Conservation (phyloP, 2,797 vertebrate species). For the Fistularia tabacaria region DNA sequence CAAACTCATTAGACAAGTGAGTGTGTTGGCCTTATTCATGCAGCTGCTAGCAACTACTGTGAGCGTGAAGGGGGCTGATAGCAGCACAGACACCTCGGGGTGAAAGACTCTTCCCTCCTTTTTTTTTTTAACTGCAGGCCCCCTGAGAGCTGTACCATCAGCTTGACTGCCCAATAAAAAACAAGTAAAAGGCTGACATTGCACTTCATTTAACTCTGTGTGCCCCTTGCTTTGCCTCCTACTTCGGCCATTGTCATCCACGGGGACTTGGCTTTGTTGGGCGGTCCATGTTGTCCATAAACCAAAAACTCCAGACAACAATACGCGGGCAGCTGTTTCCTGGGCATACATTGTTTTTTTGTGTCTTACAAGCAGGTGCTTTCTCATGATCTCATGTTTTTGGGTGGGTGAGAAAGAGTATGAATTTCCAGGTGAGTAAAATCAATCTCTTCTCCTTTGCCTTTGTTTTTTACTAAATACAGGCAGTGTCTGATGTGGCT, state of each 20-base stretch:
- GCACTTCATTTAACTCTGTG: conserved; percentile 61
- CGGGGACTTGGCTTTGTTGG: conserved; percentile 58
- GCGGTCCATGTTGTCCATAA: conserved; percentile 63
- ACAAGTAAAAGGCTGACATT: conserved; percentile 55
- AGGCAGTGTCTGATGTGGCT: background rate
- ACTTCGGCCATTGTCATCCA: conserved; percentile 55
- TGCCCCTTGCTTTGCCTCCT: conserved; percentile 55
- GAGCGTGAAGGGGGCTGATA: conserved; percentile 24
- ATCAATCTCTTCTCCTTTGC: background rate
- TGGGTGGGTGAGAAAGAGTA: conserved; percentile 7
- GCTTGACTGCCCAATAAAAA: conserved; percentile 57
- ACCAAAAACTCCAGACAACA: conserved; percentile 64
- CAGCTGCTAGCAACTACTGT: conserved; percentile 5
- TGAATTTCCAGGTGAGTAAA: conserved; percentile 31
- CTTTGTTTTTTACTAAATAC: background rate
- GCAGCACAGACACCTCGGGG: conserved; percentile 59
- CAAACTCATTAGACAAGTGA: too few relatives aligned
- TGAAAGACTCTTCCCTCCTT: conserved; percentile 49
- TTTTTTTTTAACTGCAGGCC: conserved; percentile 51
- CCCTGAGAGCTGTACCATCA: conserved; percentile 33
- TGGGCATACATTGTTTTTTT: conserved; percentile 43
- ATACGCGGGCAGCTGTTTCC: conserved; percentile 63
- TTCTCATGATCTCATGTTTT: conserved; percentile 52
- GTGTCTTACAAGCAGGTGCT: conserved; percentile 48
- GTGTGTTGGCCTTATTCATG: background rate